Evolutionary conservation across 2,113 vertebrate species (phyloP), one percentile per base, ranked within the genome.

Genomic region (Muntiacus reevesi): DNA sequence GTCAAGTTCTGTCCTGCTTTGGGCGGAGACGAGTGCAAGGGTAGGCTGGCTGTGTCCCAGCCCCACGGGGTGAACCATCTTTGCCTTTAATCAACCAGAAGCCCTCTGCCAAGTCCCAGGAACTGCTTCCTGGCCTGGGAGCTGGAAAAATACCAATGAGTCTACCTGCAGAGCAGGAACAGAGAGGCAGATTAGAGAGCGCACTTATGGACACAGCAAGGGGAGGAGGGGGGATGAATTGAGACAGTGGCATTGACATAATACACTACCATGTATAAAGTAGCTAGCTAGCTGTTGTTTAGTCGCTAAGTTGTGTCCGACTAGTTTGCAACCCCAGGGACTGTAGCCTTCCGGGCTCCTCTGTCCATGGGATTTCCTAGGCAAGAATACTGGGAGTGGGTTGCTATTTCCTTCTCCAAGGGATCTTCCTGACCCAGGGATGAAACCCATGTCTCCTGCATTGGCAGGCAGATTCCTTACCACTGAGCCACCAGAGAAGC

Each of bases 51-150:
- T 43, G 71, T 59, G 43, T 74, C n/a, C 57, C 67, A 14, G n/a
- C 23, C 54, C 23, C 50, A 36, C 12, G 14, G 23, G 7, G 52
- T 27, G 52, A 55, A 27, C 6, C 21, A n/a, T 40, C 33, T 55
- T 15, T 64, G 52, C 11, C 59, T 74, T 78, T 60, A 64, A 36
- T 14, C 7, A 71, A 36, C 43, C 14, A 8, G 74, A 60, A 64
- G 7, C 40, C 54, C 13, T 43, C 5, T 13, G 2, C 50, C 3
- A 4, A 1, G 1, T 43, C 55, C 36, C 45, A 60, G 21, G 45
- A n/a, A 19, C 23, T 27, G 16, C 47, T 57, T 6, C 16, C 30
- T 5, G 7, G 16, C 5, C n/a, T 0, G 1, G 67, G 21, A 3
- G 60, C 36, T 30, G n/a, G 23, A 92, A 59, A 64, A 89, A 89